Evolutionary conservation across 2,113 vertebrate species (phyloP).

Genomic region (Hippoglossus stenolepis): DNA sequence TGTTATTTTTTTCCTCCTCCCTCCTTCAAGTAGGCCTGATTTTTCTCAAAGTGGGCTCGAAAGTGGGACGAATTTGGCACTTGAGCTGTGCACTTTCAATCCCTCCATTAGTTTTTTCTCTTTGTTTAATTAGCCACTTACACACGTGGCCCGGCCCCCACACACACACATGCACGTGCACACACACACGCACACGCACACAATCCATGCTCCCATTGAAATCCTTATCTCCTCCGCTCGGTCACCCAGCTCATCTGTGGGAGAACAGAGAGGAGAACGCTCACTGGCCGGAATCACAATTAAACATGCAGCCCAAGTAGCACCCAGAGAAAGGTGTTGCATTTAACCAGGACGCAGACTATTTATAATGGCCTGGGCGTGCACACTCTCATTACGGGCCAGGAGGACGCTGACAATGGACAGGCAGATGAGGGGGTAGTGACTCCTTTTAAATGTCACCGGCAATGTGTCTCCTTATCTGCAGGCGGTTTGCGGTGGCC

Average conservation of each 20-base stretch:
- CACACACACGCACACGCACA: slow-evolving; percentile 41
- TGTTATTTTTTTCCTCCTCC: slow-evolving; percentile 6
- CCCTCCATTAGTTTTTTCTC: slow-evolving; percentile 12
- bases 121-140: slow-evolving; percentile 55
- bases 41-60: slow-evolving; percentile 48
- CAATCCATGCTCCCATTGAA: slow-evolving; percentile 61
- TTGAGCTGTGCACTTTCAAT: slow-evolving; percentile 53
- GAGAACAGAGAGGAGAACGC: slow-evolving; percentile 74
- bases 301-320: slow-evolving; percentile 80
- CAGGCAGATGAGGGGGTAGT: slow-evolving; percentile 68
- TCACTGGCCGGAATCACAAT: slow-evolving; percentile 77
- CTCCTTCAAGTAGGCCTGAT: slow-evolving; percentile 39
- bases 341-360: slow-evolving; percentile 77
- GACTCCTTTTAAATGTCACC: slow-evolving; percentile 75
- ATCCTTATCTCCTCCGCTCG: slow-evolving; percentile 47
- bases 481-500: slow-evolving; percentile 18
- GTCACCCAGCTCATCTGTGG: slow-evolving; percentile 76
- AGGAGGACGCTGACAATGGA: slow-evolving; percentile 71
- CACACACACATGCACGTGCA: slow-evolving; percentile 34
- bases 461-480: slow-evolving; percentile 67
- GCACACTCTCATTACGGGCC: slow-evolving; percentile 76
- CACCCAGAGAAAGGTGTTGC: slow-evolving; percentile 80
- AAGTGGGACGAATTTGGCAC: slow-evolving; percentile 59
- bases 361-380: slow-evolving; percentile 79
- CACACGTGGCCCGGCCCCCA: slow-evolving; percentile 52